Evolutionary conservation across 2,113 vertebrate species (phyloP), one percentile per base, ranked within the genome.

Genomic region (Strix aluco): DNA sequence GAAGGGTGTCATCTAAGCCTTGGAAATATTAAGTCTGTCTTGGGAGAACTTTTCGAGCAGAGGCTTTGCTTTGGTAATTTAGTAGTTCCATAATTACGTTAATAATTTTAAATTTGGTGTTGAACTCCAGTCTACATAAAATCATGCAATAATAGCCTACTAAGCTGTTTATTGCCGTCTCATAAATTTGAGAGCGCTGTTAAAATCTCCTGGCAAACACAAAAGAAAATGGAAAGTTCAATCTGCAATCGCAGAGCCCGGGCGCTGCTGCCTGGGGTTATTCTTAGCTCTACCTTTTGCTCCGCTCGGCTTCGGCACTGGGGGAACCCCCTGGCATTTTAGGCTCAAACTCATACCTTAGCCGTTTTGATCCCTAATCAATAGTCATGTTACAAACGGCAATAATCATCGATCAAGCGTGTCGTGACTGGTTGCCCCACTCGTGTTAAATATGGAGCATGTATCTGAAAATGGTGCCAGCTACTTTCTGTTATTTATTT

Each of bases 31-130:
- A 90, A 74, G 75, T 82, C 92, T 82, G 55, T 73, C 96, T 97
- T 94, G 93, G 95, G 92, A 95, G 51, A 98, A 92, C 72, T 94
- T 94, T 94, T 87, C 29, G 6, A 92, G 66, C 73, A 74, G 59
- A 75, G 72, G 78, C 84, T 90, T 97, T 81, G 85, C 84, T 95
- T 96, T 95, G 77, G 49, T 82, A 96, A 92, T 96, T 90, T 91
- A 93, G 61, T 70, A 91, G 86, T 86, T 84, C 80, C 73, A 59
- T 91, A 91, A 94, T 92, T 92, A 71, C 47, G 15, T 89, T 81
- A 92, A 97, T 96, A 97, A 96, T 97, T 97, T 96, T 85, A 96
- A 90, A 95, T 96, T 91, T 97, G 74, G 80, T 91, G 91, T 86
- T 94, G 93, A 97, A 91, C 86, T 95, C 57, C 73, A 81, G 94